phyloP scores from a whole-genome alignment of 1,140 invertebrate species.

The Dendroctonus valens region DNA sequence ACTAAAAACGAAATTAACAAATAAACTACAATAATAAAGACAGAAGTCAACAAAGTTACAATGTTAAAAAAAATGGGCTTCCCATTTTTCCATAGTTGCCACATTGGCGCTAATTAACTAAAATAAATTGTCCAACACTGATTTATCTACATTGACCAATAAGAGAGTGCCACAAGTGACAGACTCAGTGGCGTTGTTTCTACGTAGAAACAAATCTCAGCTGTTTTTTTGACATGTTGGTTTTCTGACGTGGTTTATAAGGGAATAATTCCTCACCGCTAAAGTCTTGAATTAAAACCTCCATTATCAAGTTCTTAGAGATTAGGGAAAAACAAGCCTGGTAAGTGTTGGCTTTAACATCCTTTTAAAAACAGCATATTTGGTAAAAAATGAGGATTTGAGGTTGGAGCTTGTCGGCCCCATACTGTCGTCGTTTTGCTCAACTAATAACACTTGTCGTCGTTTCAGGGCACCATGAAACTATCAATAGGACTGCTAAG shows the following conservation, averaged over 20 bases:
- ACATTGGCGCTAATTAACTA: too few relatives aligned
- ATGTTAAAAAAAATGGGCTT: too few relatives aligned
- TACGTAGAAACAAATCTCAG: slow-evolving; percentile 19
- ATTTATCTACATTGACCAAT: slow-evolving; percentile 17
- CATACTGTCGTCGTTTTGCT: background rate
- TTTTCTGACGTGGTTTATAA: slow-evolving; percentile 30
- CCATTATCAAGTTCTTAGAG: background rate
- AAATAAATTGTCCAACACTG: too few relatives aligned
- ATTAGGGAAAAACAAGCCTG: background rate
- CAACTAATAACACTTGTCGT: background rate
- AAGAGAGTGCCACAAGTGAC: slow-evolving; percentile 27
- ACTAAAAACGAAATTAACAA: too few relatives aligned
- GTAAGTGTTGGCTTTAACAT: background rate
- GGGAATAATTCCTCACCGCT: slow-evolving; percentile 3
- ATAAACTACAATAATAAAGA: too few relatives aligned
- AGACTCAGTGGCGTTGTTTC: background rate
- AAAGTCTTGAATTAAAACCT: slow-evolving; percentile 26
- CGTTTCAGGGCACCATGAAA: slow-evolving; percentile 22
- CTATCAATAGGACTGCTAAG: slow-evolving; percentile 18
- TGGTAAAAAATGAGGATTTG: background rate
- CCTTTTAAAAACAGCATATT: background rate
- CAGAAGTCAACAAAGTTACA: too few relatives aligned
- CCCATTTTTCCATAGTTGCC: too few relatives aligned
- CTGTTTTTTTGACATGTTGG: slow-evolving; percentile 21
- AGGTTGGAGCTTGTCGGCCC: slow-evolving; percentile 15